Percentiles rank a stretch among this genome's conserved stretches.
Conservation (phyloP, 2,797 vertebrate genomes). For the Echiichthys vipera region DNA sequence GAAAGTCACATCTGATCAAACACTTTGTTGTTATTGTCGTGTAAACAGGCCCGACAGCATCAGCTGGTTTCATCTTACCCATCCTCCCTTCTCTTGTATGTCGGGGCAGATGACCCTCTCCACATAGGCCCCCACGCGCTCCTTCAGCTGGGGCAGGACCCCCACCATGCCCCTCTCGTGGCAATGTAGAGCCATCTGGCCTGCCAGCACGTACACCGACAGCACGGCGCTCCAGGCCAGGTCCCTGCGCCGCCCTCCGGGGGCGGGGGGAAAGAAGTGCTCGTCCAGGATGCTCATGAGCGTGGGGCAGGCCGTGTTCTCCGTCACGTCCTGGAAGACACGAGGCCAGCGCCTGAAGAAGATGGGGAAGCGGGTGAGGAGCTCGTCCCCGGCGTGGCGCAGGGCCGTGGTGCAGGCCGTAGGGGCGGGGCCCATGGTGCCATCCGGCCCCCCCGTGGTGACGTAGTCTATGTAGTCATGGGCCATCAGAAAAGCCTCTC, state of each 20-base stretch:
- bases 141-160: slow-evolving; percentile 78
- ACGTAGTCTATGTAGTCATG: slow-evolving; percentile 84
- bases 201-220: slow-evolving; percentile 85
- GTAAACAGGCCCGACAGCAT: too few species aligned
- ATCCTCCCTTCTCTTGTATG: slow-evolving; percentile 82
- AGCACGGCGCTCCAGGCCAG: slow-evolving; percentile 84
- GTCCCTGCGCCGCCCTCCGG: slow-evolving; percentile 66
- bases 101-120: slow-evolving; percentile 84
- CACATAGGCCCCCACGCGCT: slow-evolving; percentile 81
- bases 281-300: slow-evolving; percentile 83
- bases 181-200: slow-evolving; percentile 86
- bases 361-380: slow-evolving; percentile 83
- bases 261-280: slow-evolving; percentile 72
- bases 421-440: slow-evolving; percentile 66
- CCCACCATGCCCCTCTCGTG: slow-evolving; percentile 76
- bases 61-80: slow-evolving; percentile 63
- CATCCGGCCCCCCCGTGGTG: slow-evolving; percentile 62
- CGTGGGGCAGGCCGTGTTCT: slow-evolving; percentile 73
- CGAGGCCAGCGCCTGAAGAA: slow-evolving; percentile 87
- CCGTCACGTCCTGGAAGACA: slow-evolving; percentile 82
- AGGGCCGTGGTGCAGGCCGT: slow-evolving; percentile 74
- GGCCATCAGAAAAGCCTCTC: slow-evolving; percentile 83
- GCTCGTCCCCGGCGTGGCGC: slow-evolving; percentile 82
- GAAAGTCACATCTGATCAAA: too few species aligned
- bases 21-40: too few species aligned